Base-by-base conservation (phyloP, 2,113 vertebrate species). In the Sciurus niger region DNA sequence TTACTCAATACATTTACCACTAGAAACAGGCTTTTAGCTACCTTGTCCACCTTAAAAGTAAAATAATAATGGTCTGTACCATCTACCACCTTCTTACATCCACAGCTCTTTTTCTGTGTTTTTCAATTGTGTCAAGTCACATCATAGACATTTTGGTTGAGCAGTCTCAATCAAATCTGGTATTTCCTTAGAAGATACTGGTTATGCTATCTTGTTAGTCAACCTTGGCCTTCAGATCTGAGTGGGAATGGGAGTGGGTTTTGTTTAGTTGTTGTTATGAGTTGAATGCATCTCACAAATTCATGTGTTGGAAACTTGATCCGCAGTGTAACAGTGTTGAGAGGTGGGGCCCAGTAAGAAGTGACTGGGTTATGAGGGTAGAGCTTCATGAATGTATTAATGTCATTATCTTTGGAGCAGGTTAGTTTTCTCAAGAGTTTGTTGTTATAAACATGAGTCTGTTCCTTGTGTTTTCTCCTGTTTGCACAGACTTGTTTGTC, bases 1-100 rank as follows among this genome's bases (percentile, higher is more conserved):
- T 32, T 53, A 80, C 17, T 94, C 30, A 32, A 16, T 74, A 55
- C 67, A 48, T 74, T 94, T 53, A 46, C 34, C 17, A 25, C 18
- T 83, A 89, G 80, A 68, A 96, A 51, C 25, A 84, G 63, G 70
- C 5, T 80, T 89, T 34, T 48, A 92, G 55, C 55, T 93, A 20
- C 3, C 8, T 68, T 2, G 3, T 40, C 24, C 60, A 28, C 24
- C 55, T 76, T 7, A 55, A 72, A 80, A 72, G 34, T 43, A 32
- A 92, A 84, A 83, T 18, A 80, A 43, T 48, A 17, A 67, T 40
- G n/a, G 70, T 79, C 67, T 82, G 43, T 9, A 55, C 34, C 20
- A 18, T 22, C 22, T 11, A 53, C 40, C 6, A 32, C 65, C 48
- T 11, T 24, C 13, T 17, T 17, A 28, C 0, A 24, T 24, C 63